These are phyloP conservation scores for Formicarius rufipectus DNA, from an alignment of 2,113 vertebrate species.

Conservation along the genomic window DNA sequence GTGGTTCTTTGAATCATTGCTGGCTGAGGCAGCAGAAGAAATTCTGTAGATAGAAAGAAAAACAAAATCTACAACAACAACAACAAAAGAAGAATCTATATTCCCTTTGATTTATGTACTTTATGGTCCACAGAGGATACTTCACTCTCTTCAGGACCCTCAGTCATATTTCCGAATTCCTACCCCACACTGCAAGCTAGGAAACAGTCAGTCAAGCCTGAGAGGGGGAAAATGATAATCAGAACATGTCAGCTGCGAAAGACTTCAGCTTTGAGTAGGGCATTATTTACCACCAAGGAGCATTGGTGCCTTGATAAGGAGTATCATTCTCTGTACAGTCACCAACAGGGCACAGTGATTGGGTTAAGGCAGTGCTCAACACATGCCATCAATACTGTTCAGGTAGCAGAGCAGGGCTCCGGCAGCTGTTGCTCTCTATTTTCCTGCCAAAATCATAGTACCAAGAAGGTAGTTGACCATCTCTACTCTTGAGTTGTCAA, in stretches of 20 bases:
- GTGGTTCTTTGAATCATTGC: neutral
- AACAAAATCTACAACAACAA: neutral
- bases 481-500: neutral
- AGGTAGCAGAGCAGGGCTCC: neutral
- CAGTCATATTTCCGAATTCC: neutral
- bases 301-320: neutral
- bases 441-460: neutral
- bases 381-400: neutral
- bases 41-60: neutral
- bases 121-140: neutral
- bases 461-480: neutral
- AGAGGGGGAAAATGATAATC: neutral
- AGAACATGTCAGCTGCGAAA: neutral
- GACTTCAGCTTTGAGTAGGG: neutral
- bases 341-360: neutral
- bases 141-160: neutral
- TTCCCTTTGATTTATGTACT: neutral
- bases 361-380: neutral
- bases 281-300: neutral
- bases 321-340: neutral
- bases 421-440: neutral
- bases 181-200: accelerated
- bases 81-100: accelerated
- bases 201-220: neutral
- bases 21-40: neutral